phyloP scores from a whole-genome alignment of 2,113 vertebrate species.

The Platichthys stellatus region DNA sequence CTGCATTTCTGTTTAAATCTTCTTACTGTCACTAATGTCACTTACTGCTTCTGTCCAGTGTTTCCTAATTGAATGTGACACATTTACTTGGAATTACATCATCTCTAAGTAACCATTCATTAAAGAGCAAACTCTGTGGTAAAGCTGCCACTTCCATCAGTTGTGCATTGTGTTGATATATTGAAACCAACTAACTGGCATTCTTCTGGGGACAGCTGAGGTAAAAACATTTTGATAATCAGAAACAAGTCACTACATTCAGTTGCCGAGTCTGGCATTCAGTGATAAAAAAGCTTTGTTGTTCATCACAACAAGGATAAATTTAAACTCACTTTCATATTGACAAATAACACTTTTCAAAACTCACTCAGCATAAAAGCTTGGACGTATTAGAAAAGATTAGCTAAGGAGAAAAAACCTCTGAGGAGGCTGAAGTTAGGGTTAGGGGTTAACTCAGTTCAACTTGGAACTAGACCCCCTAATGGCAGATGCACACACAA shows the following conservation, averaged over 20 bases:
- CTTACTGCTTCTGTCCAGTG: background rate
- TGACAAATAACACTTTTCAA: constrained; percentile 8
- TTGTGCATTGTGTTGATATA: background rate
- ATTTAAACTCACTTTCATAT: constrained; percentile 34
- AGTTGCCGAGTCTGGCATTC: no score
- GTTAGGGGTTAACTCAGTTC: constrained; percentile 6
- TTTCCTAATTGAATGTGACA: background rate
- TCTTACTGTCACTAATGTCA: background rate
- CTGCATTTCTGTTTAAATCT: constrained; percentile 4
- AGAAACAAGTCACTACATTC: background rate
- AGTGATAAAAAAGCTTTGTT: constrained; percentile 1
- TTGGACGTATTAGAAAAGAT: constrained; percentile 35
- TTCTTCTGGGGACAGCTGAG: no score
- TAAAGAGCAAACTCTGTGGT: background rate
- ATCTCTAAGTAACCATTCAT: background rate
- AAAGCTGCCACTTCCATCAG: background rate
- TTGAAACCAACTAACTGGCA: background rate
- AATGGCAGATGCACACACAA: constrained; percentile 18
- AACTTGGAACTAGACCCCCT: constrained; percentile 6
- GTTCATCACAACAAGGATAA: background rate
- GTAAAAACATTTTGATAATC: background rate
- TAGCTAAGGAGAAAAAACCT: constrained; percentile 17
- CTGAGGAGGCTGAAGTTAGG: constrained; percentile 36
- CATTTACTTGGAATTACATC: constrained; percentile 1
- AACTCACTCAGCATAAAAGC: constrained; percentile 31